Conservation (phyloP, 1,140 invertebrate species). For the Drosophila bocki region DNA sequence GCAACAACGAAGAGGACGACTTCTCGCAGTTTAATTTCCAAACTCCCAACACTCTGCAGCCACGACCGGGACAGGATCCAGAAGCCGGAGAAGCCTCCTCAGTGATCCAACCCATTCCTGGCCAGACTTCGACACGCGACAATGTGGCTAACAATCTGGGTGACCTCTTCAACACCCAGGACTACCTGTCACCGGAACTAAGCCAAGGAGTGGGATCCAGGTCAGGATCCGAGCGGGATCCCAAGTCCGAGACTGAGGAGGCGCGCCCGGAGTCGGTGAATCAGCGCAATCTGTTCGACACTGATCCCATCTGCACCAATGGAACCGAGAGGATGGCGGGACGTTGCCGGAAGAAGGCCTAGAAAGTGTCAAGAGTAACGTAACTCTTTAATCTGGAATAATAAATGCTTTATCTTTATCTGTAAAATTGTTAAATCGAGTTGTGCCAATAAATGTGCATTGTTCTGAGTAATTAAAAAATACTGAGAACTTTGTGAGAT, state of each 20-base stretch:
- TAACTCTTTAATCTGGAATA: no score
- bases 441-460: slow-evolving; percentile 19
- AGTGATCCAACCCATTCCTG: slow-evolving; percentile 21
- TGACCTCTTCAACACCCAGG: slow-evolving; percentile 52
- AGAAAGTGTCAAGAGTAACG: background rate
- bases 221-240: slow-evolving; percentile 1
- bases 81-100: background rate
- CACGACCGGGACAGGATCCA: slow-evolving; percentile 25
- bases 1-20: slow-evolving; percentile 10
- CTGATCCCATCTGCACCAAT: slow-evolving; percentile 35
- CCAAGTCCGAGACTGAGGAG: slow-evolving; percentile 31
- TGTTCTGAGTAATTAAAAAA: background rate
- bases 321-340: slow-evolving; percentile 39
- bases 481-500: no score
- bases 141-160: slow-evolving; percentile 16
- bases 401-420: background rate
- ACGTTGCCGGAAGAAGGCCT: slow-evolving; percentile 55
- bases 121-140: background rate
- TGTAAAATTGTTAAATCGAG: background rate
- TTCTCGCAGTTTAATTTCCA: slow-evolving; percentile 21
- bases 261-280: slow-evolving; percentile 6
- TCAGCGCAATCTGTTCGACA: slow-evolving; percentile 49
- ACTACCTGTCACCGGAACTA: slow-evolving; percentile 29
- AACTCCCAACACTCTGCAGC: slow-evolving; percentile 36
- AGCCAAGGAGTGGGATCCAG: background rate